Evolutionary conservation across 2,888 invertebrate genomes (phyloP).

Genomic region (Mactromeris polynyma): DNA sequence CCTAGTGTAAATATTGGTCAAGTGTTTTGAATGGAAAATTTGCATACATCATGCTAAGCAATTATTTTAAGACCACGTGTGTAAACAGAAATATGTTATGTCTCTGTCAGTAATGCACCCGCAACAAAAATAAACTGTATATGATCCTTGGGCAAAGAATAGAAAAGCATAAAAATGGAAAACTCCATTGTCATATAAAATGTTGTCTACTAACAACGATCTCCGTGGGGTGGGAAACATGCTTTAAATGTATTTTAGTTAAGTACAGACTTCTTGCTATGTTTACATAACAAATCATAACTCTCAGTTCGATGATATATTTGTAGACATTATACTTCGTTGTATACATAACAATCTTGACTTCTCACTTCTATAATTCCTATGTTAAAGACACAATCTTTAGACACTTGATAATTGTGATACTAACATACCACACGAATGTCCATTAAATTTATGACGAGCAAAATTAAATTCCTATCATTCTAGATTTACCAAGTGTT

Average conservation of each 20-base stretch:
- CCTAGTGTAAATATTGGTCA: no score
- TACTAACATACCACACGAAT: neutral
- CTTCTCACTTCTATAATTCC: conserved; percentile 12
- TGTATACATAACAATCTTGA: neutral
- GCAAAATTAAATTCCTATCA: neutral
- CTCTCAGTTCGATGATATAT: neutral
- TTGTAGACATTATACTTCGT: neutral
- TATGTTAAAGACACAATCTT: neutral
- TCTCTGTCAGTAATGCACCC: no score
- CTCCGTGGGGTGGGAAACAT: neutral
- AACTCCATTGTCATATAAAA: neutral
- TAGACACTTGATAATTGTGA: neutral
- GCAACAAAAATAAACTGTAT: neutral
- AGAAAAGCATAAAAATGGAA: neutral
- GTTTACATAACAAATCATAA: conserved; percentile 6
- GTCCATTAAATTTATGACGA: neutral
- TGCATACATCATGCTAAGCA: no score
- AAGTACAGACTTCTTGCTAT: neutral
- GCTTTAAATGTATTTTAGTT: neutral
- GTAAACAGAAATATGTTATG: no score
- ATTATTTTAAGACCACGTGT: no score
- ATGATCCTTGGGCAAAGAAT: neutral
- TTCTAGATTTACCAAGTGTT: neutral
- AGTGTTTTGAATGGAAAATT: no score
- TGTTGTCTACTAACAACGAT: neutral